Base-by-base conservation (phyloP, 2,888 invertebrate genomes). In the Coelinius sp. region DNA sequence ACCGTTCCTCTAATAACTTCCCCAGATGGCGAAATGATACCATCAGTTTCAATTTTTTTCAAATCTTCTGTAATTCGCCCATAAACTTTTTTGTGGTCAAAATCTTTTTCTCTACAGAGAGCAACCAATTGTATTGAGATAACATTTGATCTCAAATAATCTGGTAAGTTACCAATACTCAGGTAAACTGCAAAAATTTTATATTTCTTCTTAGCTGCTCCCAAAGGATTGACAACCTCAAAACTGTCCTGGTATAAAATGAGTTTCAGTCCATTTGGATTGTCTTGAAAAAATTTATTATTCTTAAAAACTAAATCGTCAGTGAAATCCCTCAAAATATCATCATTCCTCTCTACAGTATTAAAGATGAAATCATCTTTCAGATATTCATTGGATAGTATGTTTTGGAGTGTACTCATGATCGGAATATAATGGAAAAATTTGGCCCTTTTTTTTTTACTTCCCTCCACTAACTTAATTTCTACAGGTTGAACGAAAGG, bases 201-300 rank as follows among this genome's bases (percentile, higher is more conserved):
- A 63, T 80, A 63, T 53, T 75, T 77, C 0, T 27, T 20, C 69
- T 75, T 74, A 5, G 78, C 80, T 4, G 75, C 52, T 12, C 75
- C 76, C 2, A 77, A 7, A 2, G 79, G 78, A 53, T 79, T 79
- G 0, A 78, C 78, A 0, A 77, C 66, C 46, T 79, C 77, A 71
- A 79, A 79, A 31, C 72, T 67, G 41, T 80, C 79, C 68, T 80
- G 78, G 31, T 74, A 80, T 35, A 76, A 64, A 4, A 76, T 78
- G 17, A 77, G 41, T 65, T 79, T 71, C 0, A 83, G 8, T 1
- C 68, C 73, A 14, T 76, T 59, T 1, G 76, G 75, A 72, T 79
- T 78, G 17, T 78, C 44, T 68, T 77, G 53, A 27, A 82, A 78
- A 75, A 78, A 80, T 12, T 0, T 1, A 68, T 76, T 79, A 7